phyloP scores from a whole-genome alignment of 2,113 vertebrate genomes.

The Callocephalon fimbriatum region DNA sequence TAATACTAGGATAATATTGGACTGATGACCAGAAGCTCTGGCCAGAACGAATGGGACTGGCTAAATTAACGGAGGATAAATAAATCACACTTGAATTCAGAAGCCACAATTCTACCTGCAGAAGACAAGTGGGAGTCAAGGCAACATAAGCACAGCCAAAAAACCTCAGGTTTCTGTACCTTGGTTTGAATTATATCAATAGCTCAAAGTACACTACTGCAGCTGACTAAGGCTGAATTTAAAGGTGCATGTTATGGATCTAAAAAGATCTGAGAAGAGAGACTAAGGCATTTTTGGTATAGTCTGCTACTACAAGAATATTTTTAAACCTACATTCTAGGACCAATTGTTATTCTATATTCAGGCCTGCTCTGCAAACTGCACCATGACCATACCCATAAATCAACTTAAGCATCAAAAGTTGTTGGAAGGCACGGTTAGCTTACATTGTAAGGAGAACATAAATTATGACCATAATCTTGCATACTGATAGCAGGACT shows the following conservation, averaged over 20 bases:
- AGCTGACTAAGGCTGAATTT: neutral
- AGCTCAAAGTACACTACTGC: neutral
- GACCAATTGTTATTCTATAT: neutral
- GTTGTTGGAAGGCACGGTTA: neutral
- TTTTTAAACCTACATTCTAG: neutral
- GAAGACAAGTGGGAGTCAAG: neutral
- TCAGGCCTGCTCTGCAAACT: neutral
- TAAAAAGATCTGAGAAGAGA: neutral
- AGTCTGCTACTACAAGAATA: neutral
- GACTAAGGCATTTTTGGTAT: neutral
- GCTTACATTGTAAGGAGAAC: neutral
- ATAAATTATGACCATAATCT: neutral
- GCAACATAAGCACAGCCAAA: neutral
- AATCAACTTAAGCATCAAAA: neutral
- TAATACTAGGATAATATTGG: neutral
- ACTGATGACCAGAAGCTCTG: neutral
- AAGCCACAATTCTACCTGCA: neutral
- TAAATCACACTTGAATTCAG: neutral
- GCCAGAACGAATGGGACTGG: neutral
- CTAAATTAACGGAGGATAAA: neutral
- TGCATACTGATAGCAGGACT: neutral
- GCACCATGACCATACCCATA: neutral
- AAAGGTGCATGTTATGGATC: neutral
- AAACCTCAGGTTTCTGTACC: rapidly evolving
- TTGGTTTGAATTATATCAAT: neutral